A percentile compares a stretch with the other conserved stretches of the same genome.
These are phyloP conservation scores for Drosophila varians DNA, from an alignment of 1,140 invertebrate species.

Conservation along the genomic window DNA sequence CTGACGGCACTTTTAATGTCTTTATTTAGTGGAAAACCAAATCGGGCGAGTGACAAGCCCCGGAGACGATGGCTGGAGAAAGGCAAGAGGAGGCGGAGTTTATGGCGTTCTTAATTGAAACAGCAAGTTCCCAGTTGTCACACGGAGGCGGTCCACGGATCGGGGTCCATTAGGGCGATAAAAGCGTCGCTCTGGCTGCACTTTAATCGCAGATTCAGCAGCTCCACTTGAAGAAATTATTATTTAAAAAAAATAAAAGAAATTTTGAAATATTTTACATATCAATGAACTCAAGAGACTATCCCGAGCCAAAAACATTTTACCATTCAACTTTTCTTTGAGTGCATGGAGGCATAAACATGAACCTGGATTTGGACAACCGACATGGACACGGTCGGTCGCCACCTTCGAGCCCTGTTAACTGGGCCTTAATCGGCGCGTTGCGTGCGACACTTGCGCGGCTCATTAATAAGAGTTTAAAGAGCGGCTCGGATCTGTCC, in stretches of 20 bases:
- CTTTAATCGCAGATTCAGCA: conserved; percentile 49
- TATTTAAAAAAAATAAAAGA: background rate
- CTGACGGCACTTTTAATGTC: conserved; percentile 78
- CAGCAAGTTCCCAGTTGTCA: conserved; percentile 52
- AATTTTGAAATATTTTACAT: too few species aligned
- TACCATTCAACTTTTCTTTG: too few species aligned
- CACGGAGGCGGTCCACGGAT: conserved; percentile 37
- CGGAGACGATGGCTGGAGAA: conserved; percentile 47
- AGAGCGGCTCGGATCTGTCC: conserved; percentile 29
- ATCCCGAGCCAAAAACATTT: too few species aligned
- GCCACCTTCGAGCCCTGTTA: conserved; percentile 65
- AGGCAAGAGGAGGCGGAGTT: conserved; percentile 15
- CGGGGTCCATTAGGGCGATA: conserved; percentile 68
- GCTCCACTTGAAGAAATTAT: conserved; percentile 7
- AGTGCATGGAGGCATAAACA: conserved; percentile 18
- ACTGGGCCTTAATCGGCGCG: conserved; percentile 78
- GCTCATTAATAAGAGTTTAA: conserved; percentile 80
- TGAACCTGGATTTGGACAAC: conserved; percentile 25
- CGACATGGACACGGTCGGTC: conserved; percentile 40
- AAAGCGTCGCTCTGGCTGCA: conserved; percentile 52
- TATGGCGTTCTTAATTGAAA: conserved; percentile 61
- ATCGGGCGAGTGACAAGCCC: conserved; percentile 74
- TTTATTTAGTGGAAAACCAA: conserved; percentile 80
- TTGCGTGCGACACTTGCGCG: conserved; percentile 78
- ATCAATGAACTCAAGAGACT: too few species aligned